Conservation (phyloP, 2,888 invertebrate genomes). For the Philonicus albiceps region DNA sequence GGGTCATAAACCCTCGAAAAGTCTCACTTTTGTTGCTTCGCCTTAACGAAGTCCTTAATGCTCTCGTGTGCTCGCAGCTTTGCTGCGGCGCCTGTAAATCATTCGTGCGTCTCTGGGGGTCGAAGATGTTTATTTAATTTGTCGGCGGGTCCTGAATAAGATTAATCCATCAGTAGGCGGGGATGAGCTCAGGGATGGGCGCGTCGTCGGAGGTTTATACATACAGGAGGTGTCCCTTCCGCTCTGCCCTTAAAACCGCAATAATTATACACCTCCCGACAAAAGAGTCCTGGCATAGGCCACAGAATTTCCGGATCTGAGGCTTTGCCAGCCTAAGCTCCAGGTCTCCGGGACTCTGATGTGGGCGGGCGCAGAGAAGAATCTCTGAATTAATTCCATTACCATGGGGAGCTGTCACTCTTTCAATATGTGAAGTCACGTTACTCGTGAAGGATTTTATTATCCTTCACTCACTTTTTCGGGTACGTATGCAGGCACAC, state of each 20-base stretch:
- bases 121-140: conserved; percentile 29
- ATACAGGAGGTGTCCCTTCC: background rate
- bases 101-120: background rate
- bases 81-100: conserved; percentile 1
- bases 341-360: background rate
- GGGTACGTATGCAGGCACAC: background rate
- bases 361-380: conserved; percentile 15
- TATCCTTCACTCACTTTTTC: conserved; percentile 1
- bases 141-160: conserved; percentile 21
- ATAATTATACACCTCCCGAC: conserved; percentile 13
- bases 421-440: conserved; percentile 32
- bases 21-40: background rate
- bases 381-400: conserved; percentile 30
- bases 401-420: conserved; percentile 26
- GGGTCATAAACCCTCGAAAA: background rate
- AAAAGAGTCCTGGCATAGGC: background rate
- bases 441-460: conserved; percentile 18
- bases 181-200: background rate
- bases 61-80: background rate
- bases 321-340: background rate
- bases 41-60: background rate
- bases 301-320: background rate
- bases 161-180: background rate
- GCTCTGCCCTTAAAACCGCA: background rate
- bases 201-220: background rate